Conservation (phyloP, 2,888 invertebrate species). For the Tachina grossa region DNA sequence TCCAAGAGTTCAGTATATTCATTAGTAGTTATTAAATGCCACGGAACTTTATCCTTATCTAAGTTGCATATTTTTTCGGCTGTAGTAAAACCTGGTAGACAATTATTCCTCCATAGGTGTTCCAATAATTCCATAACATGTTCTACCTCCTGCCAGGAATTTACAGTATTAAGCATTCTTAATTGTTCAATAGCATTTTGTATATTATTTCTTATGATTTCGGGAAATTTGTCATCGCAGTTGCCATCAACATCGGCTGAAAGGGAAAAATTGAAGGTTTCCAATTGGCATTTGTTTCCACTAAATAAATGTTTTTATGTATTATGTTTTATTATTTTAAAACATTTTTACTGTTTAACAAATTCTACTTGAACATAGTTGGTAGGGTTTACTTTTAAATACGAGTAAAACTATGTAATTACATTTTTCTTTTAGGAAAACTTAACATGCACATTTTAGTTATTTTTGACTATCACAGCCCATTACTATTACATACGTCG, state of each 20-base stretch:
- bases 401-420: constrained; percentile 2
- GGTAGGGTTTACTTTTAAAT: background rate
- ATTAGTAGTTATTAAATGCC: constrained; percentile 82
- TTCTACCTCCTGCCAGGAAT: constrained; percentile 80
- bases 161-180: constrained; percentile 76
- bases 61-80: constrained; percentile 86
- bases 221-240: constrained; percentile 65
- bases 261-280: constrained; percentile 81
- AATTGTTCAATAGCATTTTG: constrained; percentile 74
- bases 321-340: constrained; percentile 48
- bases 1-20: constrained; percentile 84
- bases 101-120: constrained; percentile 76
- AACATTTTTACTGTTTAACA: constrained; percentile 51
- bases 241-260: constrained; percentile 75
- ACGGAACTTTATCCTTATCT: constrained; percentile 82
- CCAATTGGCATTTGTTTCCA: constrained; percentile 82
- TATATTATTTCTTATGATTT: constrained; percentile 72
- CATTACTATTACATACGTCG: background rate
- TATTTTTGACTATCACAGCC: background rate
- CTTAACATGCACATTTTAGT: constrained; percentile 29
- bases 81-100: constrained; percentile 84
- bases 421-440: constrained; percentile 6
- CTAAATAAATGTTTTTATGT: constrained; percentile 40
- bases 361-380: constrained; percentile 39
- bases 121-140: constrained; percentile 78